Base-by-base conservation (phyloP, 2,113 vertebrate genomes). In the Lepus americanus region DNA sequence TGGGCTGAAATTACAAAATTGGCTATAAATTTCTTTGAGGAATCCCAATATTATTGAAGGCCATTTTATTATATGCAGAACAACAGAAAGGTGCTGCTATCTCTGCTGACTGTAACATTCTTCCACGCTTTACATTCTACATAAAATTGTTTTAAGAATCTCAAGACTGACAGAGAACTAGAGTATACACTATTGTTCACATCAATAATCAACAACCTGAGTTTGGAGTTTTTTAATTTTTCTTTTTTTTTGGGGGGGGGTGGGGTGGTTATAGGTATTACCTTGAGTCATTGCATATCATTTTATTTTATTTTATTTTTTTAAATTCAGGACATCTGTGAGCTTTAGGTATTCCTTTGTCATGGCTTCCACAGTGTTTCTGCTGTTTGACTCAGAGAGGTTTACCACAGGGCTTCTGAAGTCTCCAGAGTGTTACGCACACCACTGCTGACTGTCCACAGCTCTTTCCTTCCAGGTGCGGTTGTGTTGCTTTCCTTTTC, bases 61-160 rank as follows among this genome's bases (percentile, higher is more conserved):
- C 55, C 39, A 33, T 89, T 95, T 90, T 89, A 69, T 64, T 79
- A 33, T 70, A 23, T 87, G 53, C 10, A 82, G 51, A 94, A 55
- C 91, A 87, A 84, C 94, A 90, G 23, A 1, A 82, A 74, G 76
- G 39, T 81, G 19, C 33, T 79, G 17, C 39, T 85, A 6, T 80
- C 23, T 61, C 82, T 92, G 4, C 77, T 5, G 1, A 36, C 6
- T 89, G 33, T 33, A 76, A 3, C 6, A 69, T 70, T 94, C 67
- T 91, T 72, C 61, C 53, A 87, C 22, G 20, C 86, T 78, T 89
- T 94, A 31, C 3, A 53, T 14, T 83, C 1, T 93, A 73, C 61
- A 49, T 92, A 87, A 89, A 95, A 66, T 76, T 64, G 51, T 66
- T 89, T 93, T 19, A 84, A 22, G 0, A 25, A 4, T 64, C 6